Conservation (phyloP, 2,888 invertebrate species). For the Cataglyphis livida region DNA sequence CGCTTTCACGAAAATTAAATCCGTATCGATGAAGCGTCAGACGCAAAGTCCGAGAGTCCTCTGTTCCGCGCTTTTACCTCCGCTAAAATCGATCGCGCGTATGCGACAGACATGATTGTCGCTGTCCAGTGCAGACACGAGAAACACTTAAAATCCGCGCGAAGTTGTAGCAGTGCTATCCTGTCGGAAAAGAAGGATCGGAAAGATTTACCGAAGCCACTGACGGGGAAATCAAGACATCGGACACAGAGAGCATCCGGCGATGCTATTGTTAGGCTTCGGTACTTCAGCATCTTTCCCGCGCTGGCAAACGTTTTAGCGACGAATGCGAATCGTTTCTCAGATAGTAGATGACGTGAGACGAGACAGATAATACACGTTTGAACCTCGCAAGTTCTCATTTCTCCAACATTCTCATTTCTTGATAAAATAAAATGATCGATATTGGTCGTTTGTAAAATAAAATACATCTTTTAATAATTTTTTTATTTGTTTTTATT, state of each 20-base stretch:
- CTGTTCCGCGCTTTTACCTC: slow-evolving; percentile 42
- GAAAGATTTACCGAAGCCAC: slow-evolving; percentile 69
- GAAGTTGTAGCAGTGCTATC: slow-evolving; percentile 66
- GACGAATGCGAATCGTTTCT: slow-evolving; percentile 25
- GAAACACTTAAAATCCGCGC: slow-evolving; percentile 67
- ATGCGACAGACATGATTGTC: slow-evolving; percentile 59
- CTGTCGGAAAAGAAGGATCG: slow-evolving; percentile 56
- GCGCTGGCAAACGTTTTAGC: slow-evolving; percentile 25
- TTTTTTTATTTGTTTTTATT: background rate
- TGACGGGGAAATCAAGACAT: slow-evolving; percentile 58
- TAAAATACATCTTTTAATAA: background rate
- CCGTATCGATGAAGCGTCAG: slow-evolving; percentile 66
- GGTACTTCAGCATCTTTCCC: slow-evolving; percentile 45
- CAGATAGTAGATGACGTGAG: slow-evolving; percentile 7
- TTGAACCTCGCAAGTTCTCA: background rate
- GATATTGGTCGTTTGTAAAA: background rate
- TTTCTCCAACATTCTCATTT: background rate
- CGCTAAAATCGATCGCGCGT: slow-evolving; percentile 47
- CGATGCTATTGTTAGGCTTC: slow-evolving; percentile 60
- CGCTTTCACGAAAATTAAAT: slow-evolving; percentile 72
- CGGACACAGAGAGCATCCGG: background rate
- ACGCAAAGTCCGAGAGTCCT: slow-evolving; percentile 59
- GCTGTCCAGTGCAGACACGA: slow-evolving; percentile 65
- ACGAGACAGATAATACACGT: slow-evolving; percentile 33
- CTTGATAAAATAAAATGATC: slow-evolving; percentile 10